Evolutionary conservation across 2,797 vertebrate species (phyloP), one percentile per base, ranked within the genome.

Genomic region (Cheirogaleus major): DNA sequence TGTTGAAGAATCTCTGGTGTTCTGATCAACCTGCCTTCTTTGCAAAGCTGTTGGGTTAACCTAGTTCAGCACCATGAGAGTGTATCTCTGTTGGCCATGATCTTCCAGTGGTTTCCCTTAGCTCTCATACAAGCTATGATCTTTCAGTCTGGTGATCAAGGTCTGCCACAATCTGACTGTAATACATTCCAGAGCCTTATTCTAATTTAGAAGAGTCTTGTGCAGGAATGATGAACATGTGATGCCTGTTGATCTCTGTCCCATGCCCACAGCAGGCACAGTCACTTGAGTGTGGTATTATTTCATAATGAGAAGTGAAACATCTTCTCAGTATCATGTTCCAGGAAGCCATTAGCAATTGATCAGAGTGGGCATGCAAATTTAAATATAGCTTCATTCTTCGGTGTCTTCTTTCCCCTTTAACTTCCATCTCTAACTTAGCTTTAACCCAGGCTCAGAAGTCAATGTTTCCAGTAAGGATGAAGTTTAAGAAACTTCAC

Each of bases 211-310:
- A 57, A 27, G n/a, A 10, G 7, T 91, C 25, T 81, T 43, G 13
- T 32, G 12, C 14, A 59, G 32, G 52, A 41, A 30, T 13, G 2
- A 38, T 2, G 30, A 83, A 4, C 18, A 22, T 0, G 0, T 7
- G 27, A 48, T 32, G 30, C 30, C 5, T 20, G 20, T 7, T 41
- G 41, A 35, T 41, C 11, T 76, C 79, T 63, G 23, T 52, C 45
- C 63, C 14, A 8, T 13, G 30, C 30, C 35, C n/a, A 20, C 13
- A 1, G 30, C 25, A 63, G 57, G n/a, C 69, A 25, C 10, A 9
- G 11, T 63, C 35, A 22, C 7, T 70, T 27, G 25, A 70, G 0
- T 17, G 2, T n/a, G 32, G 41, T 11, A 4, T 45, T 20, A 7
- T 43, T 70, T 48, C 27, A 67, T 7, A 30, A 7, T 18, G 2